Evolutionary conservation across 2,113 vertebrate species (phyloP), one percentile per base, ranked within the genome.

Genomic region (Petrocephalus zakoni): DNA sequence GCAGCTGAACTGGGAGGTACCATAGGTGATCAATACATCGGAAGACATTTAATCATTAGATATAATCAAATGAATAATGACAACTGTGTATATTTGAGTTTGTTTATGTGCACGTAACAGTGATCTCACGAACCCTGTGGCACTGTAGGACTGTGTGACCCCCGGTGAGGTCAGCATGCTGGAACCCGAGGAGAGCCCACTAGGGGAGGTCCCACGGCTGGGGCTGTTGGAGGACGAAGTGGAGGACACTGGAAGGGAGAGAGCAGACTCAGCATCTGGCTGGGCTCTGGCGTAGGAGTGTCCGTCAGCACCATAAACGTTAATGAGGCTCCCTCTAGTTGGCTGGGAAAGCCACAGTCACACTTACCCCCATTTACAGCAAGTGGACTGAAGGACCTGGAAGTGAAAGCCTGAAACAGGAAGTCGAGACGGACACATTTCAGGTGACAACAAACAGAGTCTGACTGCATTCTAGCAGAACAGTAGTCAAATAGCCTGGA

Each of bases 311-410:
- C 9, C 25, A 55, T 25, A 21, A 37, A 51, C 7, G 0, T 56
- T 21, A 17, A 13, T 11, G n/a, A 34, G 29, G 11, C n/a, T 51
- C n/a, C 25, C 55, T 9, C 25, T 51, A 17, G 84, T 51, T 25
- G 51, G 68, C 34, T 75, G 22, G 78, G 8, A 46, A 47, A 64
- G 19, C 75, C 52, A 86, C 81, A 6, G 22, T 10, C 11, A 46
- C 3, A 91, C 94, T 94, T 90, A 96, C 98, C 97, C 94, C 95
- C 96, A 13, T 97, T 95, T 95, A 97, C 94, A 2, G 97, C 94
- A 90, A 97, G 94, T 89, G 98, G 95, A 86, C 97, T 98, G 95
- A 98, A 96, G 88, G 97, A 95, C 87, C 97, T 96, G 88, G 97
- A 96, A 25, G 96, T 94, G 90, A 97, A 94, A 42, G 96, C 95